Percentiles rank a stretch among this genome's conserved stretches.
These are phyloP conservation scores for Martes martes DNA, from an alignment of 2,113 vertebrate genomes.

Conservation along the genomic window DNA sequence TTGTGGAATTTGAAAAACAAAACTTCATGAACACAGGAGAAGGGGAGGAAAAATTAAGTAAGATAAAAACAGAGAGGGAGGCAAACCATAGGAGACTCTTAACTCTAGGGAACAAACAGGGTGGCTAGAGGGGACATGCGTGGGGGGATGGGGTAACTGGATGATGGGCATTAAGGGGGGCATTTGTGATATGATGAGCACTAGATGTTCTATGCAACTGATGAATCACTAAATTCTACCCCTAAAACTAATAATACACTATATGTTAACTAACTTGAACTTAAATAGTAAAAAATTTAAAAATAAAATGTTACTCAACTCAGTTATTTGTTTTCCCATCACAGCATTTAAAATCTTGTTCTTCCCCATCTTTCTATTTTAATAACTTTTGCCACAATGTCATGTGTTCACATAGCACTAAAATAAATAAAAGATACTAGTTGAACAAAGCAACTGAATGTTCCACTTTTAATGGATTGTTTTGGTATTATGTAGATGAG, in stretches of 20 bases:
- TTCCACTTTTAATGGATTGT: constrained; percentile 12
- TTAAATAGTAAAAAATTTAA: neutral
- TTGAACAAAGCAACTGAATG: neutral
- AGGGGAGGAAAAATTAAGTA: neutral
- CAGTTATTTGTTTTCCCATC: constrained; percentile 27
- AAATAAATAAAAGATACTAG: constrained; percentile 32
- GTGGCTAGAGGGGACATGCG: neutral
- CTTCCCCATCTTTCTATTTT: neutral
- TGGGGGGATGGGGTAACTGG: neutral
- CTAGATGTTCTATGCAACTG: neutral
- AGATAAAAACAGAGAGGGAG: neutral
- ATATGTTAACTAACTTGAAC: neutral
- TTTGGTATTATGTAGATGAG: neutral
- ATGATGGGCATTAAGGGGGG: neutral
- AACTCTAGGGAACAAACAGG: neutral
- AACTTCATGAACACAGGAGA: neutral
- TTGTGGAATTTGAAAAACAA: neutral
- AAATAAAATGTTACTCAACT: neutral
- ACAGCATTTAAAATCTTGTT: constrained; percentile 29
- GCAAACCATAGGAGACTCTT: neutral
- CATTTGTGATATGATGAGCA: neutral
- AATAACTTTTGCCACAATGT: neutral
- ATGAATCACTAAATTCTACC: neutral
- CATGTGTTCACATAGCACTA: constrained; percentile 4
- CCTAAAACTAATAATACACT: neutral